phyloP scores from a whole-genome alignment of 1,140 invertebrate genomes.

The Drosophila carrolli region DNA sequence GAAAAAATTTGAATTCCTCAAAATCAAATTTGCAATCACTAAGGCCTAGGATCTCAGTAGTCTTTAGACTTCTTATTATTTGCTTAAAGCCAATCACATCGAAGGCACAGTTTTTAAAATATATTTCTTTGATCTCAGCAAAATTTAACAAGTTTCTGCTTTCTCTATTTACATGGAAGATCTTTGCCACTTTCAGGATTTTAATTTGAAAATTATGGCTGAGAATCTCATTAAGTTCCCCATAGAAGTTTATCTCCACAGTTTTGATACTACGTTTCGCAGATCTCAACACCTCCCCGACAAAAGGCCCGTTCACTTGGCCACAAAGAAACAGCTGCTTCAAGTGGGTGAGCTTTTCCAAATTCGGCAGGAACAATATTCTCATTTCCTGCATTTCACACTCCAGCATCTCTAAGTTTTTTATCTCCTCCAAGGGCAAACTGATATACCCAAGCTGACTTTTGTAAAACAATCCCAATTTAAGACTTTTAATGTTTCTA shows the following conservation, averaged over 20 bases:
- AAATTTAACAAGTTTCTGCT: not conserved
- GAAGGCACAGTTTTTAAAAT: conserved; percentile 17
- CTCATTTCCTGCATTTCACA: conserved; percentile 22
- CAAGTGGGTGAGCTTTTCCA: conserved; percentile 12
- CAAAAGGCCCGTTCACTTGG: not conserved
- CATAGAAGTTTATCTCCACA: not conserved
- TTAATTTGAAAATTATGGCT: conserved; percentile 16
- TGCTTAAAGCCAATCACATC: no score
- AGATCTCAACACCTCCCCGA: not conserved
- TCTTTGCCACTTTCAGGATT: not conserved
- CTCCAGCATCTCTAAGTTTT: conserved; percentile 32
- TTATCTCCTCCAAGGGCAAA: conserved; percentile 33
- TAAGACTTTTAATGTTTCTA: conserved; percentile 34
- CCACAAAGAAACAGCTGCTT: conserved; percentile 24
- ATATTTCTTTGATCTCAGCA: conserved; percentile 31
- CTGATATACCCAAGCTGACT: not conserved
- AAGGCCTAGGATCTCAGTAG: conserved; percentile 38
- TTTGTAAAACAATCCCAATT: conserved; percentile 10
- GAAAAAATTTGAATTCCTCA: conserved; percentile 28
- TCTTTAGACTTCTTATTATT: no score
- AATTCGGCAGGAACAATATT: conserved; percentile 33
- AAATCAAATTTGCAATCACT: conserved; percentile 45
- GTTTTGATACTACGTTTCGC: conserved; percentile 1
- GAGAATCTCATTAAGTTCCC: not conserved
- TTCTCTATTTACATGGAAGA: no score